phyloP scores from a whole-genome alignment of 2,113 vertebrate genomes.

The Sus scrofa region T2T-Sscrofa CM000822.6:80665501-80666000 shows the following conservation, averaged over 20 bases:
- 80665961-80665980: not conserved
- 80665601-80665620: not conserved
- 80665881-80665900: no score
- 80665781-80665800: not conserved
- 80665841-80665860: no score
- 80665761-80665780: not conserved
- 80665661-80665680: rapidly evolving
- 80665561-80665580: not conserved
- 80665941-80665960: no score
- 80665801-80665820: not conserved
- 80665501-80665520: rapidly evolving
- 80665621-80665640: not conserved
- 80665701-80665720: not conserved
- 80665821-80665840: not conserved
- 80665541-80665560: not conserved
- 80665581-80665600: not conserved
- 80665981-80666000: rapidly evolving
- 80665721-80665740: not conserved
- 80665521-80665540: rapidly evolving
- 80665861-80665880: no score
- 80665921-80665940: no score
- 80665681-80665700: not conserved
- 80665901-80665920: no score
- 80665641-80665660: not conserved
- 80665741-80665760: not conserved